Evolutionary conservation across 92 coral and sea anemone genomes (phyloP), one percentile per base, ranked within the genome.

Genomic region (Siderastrea radians): DNA sequence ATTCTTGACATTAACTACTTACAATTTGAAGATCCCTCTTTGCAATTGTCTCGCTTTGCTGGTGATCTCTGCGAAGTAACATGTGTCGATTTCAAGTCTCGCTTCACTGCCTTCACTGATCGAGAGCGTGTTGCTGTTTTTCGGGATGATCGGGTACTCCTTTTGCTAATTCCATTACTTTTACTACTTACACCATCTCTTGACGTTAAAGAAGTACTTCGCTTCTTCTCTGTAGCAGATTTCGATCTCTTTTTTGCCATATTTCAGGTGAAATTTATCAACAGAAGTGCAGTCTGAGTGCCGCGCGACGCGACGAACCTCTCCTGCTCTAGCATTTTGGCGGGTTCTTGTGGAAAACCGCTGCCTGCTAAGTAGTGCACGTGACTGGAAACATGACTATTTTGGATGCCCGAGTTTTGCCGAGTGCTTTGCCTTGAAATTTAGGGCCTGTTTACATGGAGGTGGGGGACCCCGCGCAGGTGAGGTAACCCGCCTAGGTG

Each of bases 161-260:
- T n/a, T 44, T 43, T 50, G 10, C 43, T 38, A 11, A 11, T 47
- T n/a, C 58, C 77, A 10, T 58, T 54, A 55, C 67, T 50, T 70
- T 55, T 70, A 3, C 11, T 17, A 11, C 50, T 70, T 2, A 55
- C 12, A 10, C 86, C 2, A 57, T 57, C 68, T 48, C 69, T 59
- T 0, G 78, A 17, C 14, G 45, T 26, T 46, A 59, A 16, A 11
- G 70, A 82, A 10, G 75, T 57, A 49, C 15, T 70, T 57, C 54
- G 58, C 8, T 3, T n/a, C 78, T 82, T 58, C 6, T 11, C 68
- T 71, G 58, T 46, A 55, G 77, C 16, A 10, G 78, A 82, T 47
- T 54, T 26, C 12, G 78, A 12, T 59, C 68, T 82, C 86, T 45
- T 69, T 82, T 49, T 82, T 8, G 86, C 86, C 86, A 82, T 82